Evolutionary conservation across 92 coral and sea anemone species (phyloP).

Genomic region (Paramuricea clavata): DNA sequence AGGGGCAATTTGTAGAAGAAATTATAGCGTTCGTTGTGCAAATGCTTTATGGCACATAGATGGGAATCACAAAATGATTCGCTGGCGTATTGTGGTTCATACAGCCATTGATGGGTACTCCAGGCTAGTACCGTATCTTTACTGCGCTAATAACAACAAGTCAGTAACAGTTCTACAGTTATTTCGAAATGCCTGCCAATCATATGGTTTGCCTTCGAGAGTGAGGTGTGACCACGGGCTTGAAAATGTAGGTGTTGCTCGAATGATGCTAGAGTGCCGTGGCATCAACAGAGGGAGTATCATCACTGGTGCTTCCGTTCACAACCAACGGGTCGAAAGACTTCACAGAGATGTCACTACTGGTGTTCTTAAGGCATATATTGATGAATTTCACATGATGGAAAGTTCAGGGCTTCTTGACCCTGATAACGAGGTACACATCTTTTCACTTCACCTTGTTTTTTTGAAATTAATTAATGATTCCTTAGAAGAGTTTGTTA

Average conservation of each 20-base stretch:
- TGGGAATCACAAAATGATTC: constrained; percentile 47
- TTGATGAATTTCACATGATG: constrained; percentile 41
- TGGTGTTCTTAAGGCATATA: constrained; percentile 41
- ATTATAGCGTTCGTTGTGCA: constrained; percentile 49
- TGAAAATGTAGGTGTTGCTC: constrained; percentile 54
- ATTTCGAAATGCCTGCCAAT: constrained; percentile 43
- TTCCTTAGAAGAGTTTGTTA: constrained; percentile 47
- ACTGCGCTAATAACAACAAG: constrained; percentile 52
- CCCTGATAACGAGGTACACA: constrained; percentile 45
- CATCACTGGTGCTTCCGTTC: constrained; percentile 48
- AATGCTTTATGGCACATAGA: constrained; percentile 61
- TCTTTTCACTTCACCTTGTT: constrained; percentile 61
- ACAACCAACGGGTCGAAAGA: constrained; percentile 54
- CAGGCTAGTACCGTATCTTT: constrained; percentile 31
- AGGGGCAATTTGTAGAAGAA: constrained; percentile 49
- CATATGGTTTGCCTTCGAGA: constrained; percentile 51
- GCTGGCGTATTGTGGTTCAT: constrained; percentile 52
- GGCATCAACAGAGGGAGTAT: constrained; percentile 52
- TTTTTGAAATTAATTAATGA: constrained; percentile 26
- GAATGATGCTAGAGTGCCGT: constrained; percentile 48
- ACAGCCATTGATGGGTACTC: constrained; percentile 52
- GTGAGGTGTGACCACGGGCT: constrained; percentile 58
- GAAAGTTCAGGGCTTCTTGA: constrained; percentile 58
- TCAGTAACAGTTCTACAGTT: constrained; percentile 36
- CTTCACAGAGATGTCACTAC: constrained; percentile 57